Evolutionary conservation across 1,140 invertebrate genomes (phyloP), one percentile per base, ranked within the genome.

Genomic region (Pseudobourletiella spinata): DNA sequence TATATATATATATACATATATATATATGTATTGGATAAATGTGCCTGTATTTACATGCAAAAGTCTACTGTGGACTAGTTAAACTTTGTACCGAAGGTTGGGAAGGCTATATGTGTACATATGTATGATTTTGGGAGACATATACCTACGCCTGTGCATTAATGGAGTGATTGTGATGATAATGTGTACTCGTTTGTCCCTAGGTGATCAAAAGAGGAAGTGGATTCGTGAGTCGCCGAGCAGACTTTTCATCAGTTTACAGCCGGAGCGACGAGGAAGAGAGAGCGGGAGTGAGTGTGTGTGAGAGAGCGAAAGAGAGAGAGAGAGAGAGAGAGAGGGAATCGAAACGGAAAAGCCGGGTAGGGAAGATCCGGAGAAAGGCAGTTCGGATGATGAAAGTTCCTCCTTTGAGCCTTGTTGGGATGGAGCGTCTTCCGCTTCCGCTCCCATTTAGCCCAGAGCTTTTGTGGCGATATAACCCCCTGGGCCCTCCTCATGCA

Each of bases 391-490:
- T 67, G 69, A 76, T 76, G 74, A 74, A 75, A 73, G 73, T 76
- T 64, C 72, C 74, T 65, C 74, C 74, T 54, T 70, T 76, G 66
- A 73, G 73, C 44, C 67, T 76, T 61, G 72, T 72, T 59, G 71
- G 72, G 59, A 80, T 84, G 76, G 79, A 85, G 68, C 77, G 83
- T 57, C 77, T 84, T 57, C 80, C 82, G 61, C 79, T 84, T 70
- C 79, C 82, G 26, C 69, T 84, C 64, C 80, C 86, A 30, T 88
- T 87, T 77, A 85, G 80, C 72, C 81, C 88, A 43, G 87, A 90
- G 68, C 76, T 91, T 20, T 75, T 92, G 20, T 91, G 88, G 89
- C 81, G 89, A 71, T 91, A 91, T 73, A 77, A 78, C 22, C 83
- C 84, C 15, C 77, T 87, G 69, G 82, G 81, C 8, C 86, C 86